phyloP scores from a whole-genome alignment of 2,888 invertebrate species.

The Malthinus seriepunctatus region DNA sequence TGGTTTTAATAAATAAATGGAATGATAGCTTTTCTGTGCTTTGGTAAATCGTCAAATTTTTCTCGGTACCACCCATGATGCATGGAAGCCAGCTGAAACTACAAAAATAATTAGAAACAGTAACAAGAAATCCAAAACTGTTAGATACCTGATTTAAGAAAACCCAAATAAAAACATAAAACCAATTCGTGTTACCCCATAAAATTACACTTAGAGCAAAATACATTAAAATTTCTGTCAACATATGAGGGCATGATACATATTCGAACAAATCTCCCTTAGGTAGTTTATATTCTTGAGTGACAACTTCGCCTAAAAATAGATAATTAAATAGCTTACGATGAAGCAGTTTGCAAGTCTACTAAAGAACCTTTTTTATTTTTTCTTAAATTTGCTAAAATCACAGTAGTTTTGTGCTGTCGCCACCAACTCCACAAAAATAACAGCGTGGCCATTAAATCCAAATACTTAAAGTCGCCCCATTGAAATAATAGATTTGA shows the following conservation, averaged over 20 bases:
- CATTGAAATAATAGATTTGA: slow-evolving; percentile 9
- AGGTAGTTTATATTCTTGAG: slow-evolving; percentile 75
- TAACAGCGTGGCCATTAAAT: slow-evolving; percentile 46
- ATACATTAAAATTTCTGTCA: slow-evolving; percentile 52
- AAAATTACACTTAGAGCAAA: slow-evolving; percentile 57
- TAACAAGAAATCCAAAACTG: background rate
- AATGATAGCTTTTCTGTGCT: slow-evolving; percentile 71
- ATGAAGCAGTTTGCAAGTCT: no score
- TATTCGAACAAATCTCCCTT: slow-evolving; percentile 76
- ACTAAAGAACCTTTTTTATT: slow-evolving; percentile 61
- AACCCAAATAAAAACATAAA: slow-evolving; percentile 76
- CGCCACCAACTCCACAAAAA: slow-evolving; percentile 77
- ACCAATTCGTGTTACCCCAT: slow-evolving; percentile 70
- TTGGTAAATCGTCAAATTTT: slow-evolving; percentile 78
- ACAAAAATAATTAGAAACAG: background rate
- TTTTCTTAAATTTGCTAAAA: slow-evolving; percentile 79
- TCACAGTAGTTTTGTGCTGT: slow-evolving; percentile 73
- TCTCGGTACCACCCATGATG: slow-evolving; percentile 81
- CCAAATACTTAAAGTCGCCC: slow-evolving; percentile 35
- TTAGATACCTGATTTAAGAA: slow-evolving; percentile 69
- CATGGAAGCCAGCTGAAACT: slow-evolving; percentile 63
- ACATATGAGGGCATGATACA: slow-evolving; percentile 78
- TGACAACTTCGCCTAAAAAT: slow-evolving; percentile 63
- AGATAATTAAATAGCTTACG: background rate
- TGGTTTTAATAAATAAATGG: slow-evolving; percentile 59